Evolutionary conservation across 37 sponge, comb jelly and placozoan species (phyloP).

Genomic region (Geodia barretti): DNA sequence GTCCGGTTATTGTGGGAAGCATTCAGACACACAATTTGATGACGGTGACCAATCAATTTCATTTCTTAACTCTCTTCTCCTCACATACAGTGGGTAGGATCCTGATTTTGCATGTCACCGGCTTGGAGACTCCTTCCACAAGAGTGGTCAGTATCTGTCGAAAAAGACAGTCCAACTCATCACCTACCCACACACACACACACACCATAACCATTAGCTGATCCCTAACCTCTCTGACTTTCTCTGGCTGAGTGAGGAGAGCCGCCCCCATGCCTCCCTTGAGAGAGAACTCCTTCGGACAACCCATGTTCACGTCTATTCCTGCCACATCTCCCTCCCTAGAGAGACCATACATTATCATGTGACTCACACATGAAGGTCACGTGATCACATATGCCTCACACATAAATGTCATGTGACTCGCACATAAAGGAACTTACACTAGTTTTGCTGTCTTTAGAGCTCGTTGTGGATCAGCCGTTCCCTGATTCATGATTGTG

Average conservation of each 20-base stretch:
- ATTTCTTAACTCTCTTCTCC: background rate
- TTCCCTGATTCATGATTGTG: constrained; percentile 50
- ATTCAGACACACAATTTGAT: too few relatives aligned
- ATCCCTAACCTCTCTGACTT: constrained; percentile 68
- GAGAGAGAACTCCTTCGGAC: constrained; percentile 97
- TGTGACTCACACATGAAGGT: background rate
- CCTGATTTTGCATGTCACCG: constrained; percentile 97
- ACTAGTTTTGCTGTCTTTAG: constrained; percentile 68
- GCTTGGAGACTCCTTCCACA: constrained; percentile 66
- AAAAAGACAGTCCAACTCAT: background rate
- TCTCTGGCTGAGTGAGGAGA: constrained; percentile 83
- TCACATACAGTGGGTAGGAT: constrained; percentile 77
- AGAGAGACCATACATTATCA: background rate
- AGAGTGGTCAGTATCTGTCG: constrained; percentile 78
- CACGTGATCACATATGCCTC: background rate
- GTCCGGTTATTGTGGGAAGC: background rate
- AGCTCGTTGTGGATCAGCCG: constrained; percentile 77
- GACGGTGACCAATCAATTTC: background rate
- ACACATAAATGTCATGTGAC: too few relatives aligned
- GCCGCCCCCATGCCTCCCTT: constrained; percentile 99
- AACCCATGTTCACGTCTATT: constrained; percentile 99
- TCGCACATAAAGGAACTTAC: constrained; percentile 26
- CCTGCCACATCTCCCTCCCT: constrained; percentile 93
- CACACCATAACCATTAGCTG: background rate
- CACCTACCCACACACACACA: background rate